A percentile compares a stretch with the other conserved stretches of the same genome.
Conservation (phyloP, 1,140 invertebrate genomes). For the Sycophaga agraensis region DNA sequence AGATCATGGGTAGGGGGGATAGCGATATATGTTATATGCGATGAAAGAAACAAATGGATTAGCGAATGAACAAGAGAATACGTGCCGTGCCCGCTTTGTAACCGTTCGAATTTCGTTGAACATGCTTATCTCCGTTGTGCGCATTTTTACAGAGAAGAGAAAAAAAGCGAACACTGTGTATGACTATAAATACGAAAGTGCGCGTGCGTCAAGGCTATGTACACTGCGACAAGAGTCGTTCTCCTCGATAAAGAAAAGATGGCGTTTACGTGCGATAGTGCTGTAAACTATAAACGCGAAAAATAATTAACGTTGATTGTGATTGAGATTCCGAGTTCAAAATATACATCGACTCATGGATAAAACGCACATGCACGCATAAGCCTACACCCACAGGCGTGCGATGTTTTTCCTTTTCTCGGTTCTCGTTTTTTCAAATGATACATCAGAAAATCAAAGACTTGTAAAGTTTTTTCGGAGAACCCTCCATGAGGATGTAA, state of each 20-base stretch:
- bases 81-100: neutral
- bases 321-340: neutral
- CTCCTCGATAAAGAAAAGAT: slow-evolving; percentile 5
- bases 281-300: slow-evolving; percentile 6
- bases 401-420: neutral
- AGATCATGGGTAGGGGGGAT: slow-evolving; percentile 21
- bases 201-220: neutral
- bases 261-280: neutral
- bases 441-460: slow-evolving; percentile 21
- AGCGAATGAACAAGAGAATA: neutral
- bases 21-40: neutral
- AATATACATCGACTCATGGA: no score
- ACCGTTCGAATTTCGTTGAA: neutral
- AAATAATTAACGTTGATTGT: neutral
- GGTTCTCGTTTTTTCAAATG: neutral
- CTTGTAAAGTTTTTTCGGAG: slow-evolving; percentile 13
- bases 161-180: neutral
- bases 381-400: no score
- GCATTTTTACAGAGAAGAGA: slow-evolving; percentile 8
- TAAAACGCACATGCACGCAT: no score
- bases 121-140: slow-evolving; percentile 10
- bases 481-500: neutral
- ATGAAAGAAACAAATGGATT: neutral
- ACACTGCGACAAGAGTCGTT: neutral
- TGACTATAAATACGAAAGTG: neutral